phyloP scores from a whole-genome alignment of 2,888 invertebrate genomes.

The Tanytarsus gracilentus region DNA sequence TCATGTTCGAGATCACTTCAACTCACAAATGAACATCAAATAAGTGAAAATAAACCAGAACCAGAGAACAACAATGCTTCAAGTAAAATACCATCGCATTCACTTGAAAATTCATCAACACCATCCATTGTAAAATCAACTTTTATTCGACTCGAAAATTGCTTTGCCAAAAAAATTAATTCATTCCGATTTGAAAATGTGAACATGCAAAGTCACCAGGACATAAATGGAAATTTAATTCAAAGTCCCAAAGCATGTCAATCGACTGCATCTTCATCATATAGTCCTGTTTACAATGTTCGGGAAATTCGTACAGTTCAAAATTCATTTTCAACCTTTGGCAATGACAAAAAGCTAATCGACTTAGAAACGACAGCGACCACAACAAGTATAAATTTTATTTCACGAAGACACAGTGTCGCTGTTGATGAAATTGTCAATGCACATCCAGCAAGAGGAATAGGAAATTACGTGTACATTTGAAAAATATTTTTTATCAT shows the following conservation, averaged over 20 bases:
- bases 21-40: neutral
- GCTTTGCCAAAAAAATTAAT: neutral
- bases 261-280: conserved; percentile 30
- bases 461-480: conserved; percentile 43
- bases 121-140: conserved; percentile 12
- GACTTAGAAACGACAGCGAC: conserved; percentile 37
- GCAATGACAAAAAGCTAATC: conserved; percentile 42
- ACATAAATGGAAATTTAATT: conserved; percentile 18
- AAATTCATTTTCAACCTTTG: conserved; percentile 43
- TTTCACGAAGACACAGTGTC: conserved; percentile 10
- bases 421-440: conserved; percentile 38
- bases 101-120: neutral
- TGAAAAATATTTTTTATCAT: conserved; percentile 31
- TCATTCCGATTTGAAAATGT: neutral
- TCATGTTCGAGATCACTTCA: conserved; percentile 41
- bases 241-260: neutral
- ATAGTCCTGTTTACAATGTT: conserved; percentile 43
- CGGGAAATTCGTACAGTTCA: conserved; percentile 42
- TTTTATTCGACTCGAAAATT: conserved; percentile 7
- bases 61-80: neutral
- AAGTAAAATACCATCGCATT: neutral
- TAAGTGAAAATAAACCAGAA: neutral
- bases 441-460: conserved; percentile 41
- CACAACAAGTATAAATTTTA: neutral
- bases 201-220: neutral